phyloP scores from a whole-genome alignment of 2,888 invertebrate species.

The Tholera decimalis region DNA sequence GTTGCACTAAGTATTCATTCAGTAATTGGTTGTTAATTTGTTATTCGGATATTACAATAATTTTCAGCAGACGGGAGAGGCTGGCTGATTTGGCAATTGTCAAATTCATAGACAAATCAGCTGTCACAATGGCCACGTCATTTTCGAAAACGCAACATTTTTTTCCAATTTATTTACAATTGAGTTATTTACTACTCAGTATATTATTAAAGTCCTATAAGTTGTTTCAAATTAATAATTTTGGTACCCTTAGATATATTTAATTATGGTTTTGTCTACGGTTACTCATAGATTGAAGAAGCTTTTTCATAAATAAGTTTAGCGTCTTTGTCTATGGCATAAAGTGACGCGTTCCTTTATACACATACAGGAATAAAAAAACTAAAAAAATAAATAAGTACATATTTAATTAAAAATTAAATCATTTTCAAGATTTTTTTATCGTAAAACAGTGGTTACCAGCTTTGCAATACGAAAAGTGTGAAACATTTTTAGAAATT shows the following conservation, averaged over 20 bases:
- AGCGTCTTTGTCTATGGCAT: constrained; percentile 78
- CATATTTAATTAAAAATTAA: not conserved
- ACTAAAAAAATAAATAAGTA: constrained; percentile 46
- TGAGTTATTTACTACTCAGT: accelerated
- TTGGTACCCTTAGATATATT: accelerated
- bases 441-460: constrained; percentile 27
- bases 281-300: constrained; percentile 56
- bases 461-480: constrained; percentile 7
- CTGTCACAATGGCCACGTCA: constrained; percentile 90
- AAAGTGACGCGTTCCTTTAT: constrained; percentile 74
- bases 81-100: constrained; percentile 91
- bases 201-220: not conserved
- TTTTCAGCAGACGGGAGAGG: constrained; percentile 75
- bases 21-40: constrained; percentile 72
- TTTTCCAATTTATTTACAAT: not conserved
- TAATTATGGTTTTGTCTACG: constrained; percentile 45
- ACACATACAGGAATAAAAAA: constrained; percentile 58
- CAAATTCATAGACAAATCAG: constrained; percentile 85
- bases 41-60: constrained; percentile 67
- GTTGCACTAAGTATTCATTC: constrained; percentile 78
- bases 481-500: constrained; percentile 23
- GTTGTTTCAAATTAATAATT: not conserved
- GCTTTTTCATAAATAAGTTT: constrained; percentile 62
- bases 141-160: constrained; percentile 79
- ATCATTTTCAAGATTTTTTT: not conserved